These are phyloP conservation scores for Cephalotes varians DNA, from an alignment of 2,888 invertebrate species.

Conservation along the genomic window DNA sequence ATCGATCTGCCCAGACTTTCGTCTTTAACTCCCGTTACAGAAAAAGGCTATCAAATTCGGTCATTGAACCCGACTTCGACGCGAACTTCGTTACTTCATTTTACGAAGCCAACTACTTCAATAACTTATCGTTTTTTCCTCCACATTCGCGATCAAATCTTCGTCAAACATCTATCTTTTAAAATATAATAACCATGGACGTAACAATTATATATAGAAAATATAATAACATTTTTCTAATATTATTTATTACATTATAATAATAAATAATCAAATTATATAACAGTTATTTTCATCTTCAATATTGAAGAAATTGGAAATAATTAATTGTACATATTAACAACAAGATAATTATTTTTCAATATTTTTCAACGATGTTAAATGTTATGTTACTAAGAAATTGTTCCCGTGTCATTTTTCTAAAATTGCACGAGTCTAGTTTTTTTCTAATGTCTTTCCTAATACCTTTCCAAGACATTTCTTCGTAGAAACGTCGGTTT, in stretches of 20 bases:
- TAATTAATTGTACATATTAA: not conserved
- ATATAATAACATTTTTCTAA: not conserved
- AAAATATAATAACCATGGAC: not conserved
- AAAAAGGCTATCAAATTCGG: constrained; percentile 41
- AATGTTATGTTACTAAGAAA: not conserved
- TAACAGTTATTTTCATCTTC: not conserved
- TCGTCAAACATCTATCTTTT: not conserved
- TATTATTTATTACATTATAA: not conserved
- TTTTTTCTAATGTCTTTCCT: not conserved
- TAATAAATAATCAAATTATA: constrained; percentile 7
- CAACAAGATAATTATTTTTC: not conserved
- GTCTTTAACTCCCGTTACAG: constrained; percentile 3
- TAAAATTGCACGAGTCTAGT: not conserved
- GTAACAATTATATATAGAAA: not conserved
- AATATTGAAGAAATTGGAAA: not conserved
- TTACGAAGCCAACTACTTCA: constrained; percentile 24
- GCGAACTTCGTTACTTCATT: constrained; percentile 34
- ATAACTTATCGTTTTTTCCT: not conserved
- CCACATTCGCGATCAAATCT: not conserved
- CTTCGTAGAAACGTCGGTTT: not conserved
- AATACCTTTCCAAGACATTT: constrained; percentile 8
- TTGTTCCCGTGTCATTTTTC: not conserved
- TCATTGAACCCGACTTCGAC: constrained; percentile 40
- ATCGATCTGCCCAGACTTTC: constrained; percentile 9
- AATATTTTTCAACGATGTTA: not conserved